Evolutionary conservation across 2,888 invertebrate genomes (phyloP), one percentile per base, ranked within the genome.

Genomic region (Amiota mariae): DNA sequence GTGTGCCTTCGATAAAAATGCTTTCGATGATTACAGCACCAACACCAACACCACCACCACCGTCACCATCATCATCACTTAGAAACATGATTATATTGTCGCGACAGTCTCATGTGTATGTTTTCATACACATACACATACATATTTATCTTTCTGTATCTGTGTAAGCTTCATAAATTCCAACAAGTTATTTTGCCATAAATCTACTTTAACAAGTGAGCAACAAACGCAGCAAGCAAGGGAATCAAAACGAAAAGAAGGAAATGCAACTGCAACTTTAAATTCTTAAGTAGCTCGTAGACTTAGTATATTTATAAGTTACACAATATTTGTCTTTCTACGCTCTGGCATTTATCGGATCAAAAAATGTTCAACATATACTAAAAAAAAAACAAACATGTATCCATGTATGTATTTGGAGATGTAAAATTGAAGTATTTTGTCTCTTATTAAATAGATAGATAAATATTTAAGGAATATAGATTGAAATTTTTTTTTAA

Each of bases 161-260:
- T 18, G 85, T 86, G 85, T 82, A 80, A 82, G 84, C 85, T 84
- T 84, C 85, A 84, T 85, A 85, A 84, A 84, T 84, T 84, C 80
- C 86, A 84, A 79, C 85, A 85, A 84, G 83, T 85, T 84, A 84
- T 84, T 84, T 84, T 85, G 81, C 81, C 85, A 84, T 85, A 82
- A 84, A 84, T 84, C 57, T 57, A 13, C 20, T 12, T 11, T 51
- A 10, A 49, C 49, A 36, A 36, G 54, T 18, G 57, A 54, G 20
- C 63, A 10, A 61, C n/a, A 63, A 15, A 54, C 59, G 57, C 6
- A 47, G 47, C 54, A 13, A 10, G 56, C 9, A 15, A 64, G n/a
- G 13, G 12, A 54, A 54, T 20, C 13, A 63, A 20, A n/a, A 2
- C 2, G 36, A 63, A 63, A n/a, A 24, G 24, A n/a, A 63, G 9